Percentiles rank a stretch among this genome's conserved stretches.
phyloP scores from a whole-genome alignment of 2,797 vertebrate species.

The Steatocranus sp. region DNA sequence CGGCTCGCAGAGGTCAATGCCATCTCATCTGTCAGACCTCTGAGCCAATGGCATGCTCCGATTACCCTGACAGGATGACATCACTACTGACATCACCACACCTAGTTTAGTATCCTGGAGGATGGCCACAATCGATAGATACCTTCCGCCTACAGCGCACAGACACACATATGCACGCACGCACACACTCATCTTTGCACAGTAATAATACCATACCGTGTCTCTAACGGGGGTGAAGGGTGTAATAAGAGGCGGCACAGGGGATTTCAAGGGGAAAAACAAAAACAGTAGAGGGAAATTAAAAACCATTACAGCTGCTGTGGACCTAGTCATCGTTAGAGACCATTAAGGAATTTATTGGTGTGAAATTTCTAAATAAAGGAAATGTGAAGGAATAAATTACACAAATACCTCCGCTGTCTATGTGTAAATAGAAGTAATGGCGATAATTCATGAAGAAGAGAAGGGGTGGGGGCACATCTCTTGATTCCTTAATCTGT shows the following conservation, averaged over 20 bases:
- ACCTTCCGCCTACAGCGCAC: slow-evolving; percentile 33
- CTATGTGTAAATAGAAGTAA: slow-evolving; percentile 27
- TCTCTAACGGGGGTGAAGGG: slow-evolving; percentile 14
- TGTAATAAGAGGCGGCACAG: slow-evolving; percentile 46
- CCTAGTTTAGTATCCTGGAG: slow-evolving; percentile 59
- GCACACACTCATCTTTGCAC: slow-evolving; percentile 1
- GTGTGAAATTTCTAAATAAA: slow-evolving; percentile 36
- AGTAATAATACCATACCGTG: slow-evolving; percentile 30
- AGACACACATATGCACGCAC: slow-evolving; percentile 3
- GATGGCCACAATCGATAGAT: slow-evolving; percentile 58
- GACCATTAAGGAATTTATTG: slow-evolving; percentile 31
- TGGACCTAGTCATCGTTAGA: slow-evolving; percentile 33
- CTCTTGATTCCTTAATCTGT: slow-evolving; percentile 63
- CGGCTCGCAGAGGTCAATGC: slow-evolving; percentile 61
- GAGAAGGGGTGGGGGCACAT: not conserved
- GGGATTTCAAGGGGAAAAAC: slow-evolving; percentile 44
- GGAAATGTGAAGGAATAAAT: slow-evolving; percentile 5
- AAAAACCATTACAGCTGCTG: slow-evolving; percentile 46
- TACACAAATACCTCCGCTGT: slow-evolving; percentile 16
- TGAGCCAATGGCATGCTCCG: slow-evolving; percentile 72
- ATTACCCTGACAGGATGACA: slow-evolving; percentile 70
- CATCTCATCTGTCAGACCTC: slow-evolving; percentile 66
- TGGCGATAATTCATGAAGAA: slow-evolving; percentile 34
- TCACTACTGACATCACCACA: slow-evolving; percentile 72
- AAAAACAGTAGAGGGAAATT: slow-evolving; percentile 53